Evolutionary conservation across 2,888 invertebrate species (phyloP), one percentile per base, ranked within the genome.

Genomic region (Neoaliturus tenellus): DNA sequence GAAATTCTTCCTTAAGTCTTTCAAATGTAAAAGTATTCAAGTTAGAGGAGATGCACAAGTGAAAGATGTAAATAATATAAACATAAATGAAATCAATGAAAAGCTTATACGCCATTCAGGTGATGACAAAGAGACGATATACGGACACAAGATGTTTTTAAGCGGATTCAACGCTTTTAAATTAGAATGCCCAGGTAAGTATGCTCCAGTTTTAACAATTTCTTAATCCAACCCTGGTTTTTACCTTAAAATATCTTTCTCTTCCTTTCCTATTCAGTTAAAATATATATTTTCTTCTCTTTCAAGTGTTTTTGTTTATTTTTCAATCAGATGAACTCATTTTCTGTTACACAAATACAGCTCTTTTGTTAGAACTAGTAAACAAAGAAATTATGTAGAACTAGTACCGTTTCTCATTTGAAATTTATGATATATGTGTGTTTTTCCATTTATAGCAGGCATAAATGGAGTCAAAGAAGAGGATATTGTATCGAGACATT

Each of bases 81-180:
- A 71, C 2, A 39, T 71, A 3, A 71, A 71, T 23, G 39, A 71
- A 1, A 39, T 71, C 23, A 20, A 71, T 14, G 12, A 41, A 3
- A 71, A n/a, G 23, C 23, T 71, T 35, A 39, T 71, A 71, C 71
- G 71, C n/a, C 35, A n/a, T 41, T 23, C 25, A 23, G 71, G 35
- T 12, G 39, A 71, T 71, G 39, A 25, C 41, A 41, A 35, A 10
- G 41, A 39, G 1, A 23, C 14, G 20, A 23, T 71, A 6, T 20
- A n/a, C n/a, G 71, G 71, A 23, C 33, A 71, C 39, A 71, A 71
- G 23, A 71, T 23, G 17, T 71, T 71, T 71, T 28, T 71, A 20
- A 39, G 20, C 20, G 71, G 71, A 39, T 71, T 71, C 6, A 71
- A 71, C 35, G 35, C 71, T 8, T 71, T 71, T 39, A 39, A 8